Conservation (phyloP, 2,888 invertebrate species). For the Odontocerum albicorne region DNA sequence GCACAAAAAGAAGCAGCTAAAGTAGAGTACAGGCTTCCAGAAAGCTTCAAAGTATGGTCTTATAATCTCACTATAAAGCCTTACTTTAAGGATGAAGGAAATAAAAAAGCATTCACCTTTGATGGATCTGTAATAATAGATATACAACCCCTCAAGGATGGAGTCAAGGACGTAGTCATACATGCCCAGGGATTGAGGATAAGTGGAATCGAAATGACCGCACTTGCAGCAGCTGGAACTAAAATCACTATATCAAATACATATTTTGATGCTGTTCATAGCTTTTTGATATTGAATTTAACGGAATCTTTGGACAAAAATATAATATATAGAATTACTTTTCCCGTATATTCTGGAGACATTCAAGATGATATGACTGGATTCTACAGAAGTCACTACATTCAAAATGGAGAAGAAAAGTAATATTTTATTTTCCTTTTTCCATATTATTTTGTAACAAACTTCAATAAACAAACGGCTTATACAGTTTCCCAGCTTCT, state of each 20-base stretch:
- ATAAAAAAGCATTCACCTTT: conserved; percentile 49
- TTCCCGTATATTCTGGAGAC: conserved; percentile 13
- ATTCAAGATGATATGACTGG: conserved; percentile 54
- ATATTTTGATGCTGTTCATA: neutral
- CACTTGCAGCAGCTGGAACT: neutral
- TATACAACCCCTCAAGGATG: conserved; percentile 41
- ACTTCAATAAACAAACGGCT: neutral
- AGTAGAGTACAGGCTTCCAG: conserved; percentile 3
- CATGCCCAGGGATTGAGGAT: conserved; percentile 45
- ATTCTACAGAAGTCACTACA: conserved; percentile 64
- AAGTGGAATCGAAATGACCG: neutral
- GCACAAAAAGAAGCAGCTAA: neutral
- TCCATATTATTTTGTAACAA: too few species aligned
- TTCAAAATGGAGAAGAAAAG: neutral
- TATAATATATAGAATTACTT: conserved; percentile 36
- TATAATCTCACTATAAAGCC: conserved; percentile 14
- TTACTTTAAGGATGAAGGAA: conserved; percentile 6
- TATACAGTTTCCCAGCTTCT: neutral
- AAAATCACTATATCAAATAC: neutral
- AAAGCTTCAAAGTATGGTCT: neutral
- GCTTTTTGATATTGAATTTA: conserved; percentile 13
- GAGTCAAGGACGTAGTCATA: conserved; percentile 47
- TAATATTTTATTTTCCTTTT: conserved; percentile 3
- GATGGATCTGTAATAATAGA: conserved; percentile 52
- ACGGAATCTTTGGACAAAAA: conserved; percentile 25